Evolutionary conservation across 37 sponge, comb jelly and placozoan genomes (phyloP).

Genomic region (Corticium candelabrum): DNA sequence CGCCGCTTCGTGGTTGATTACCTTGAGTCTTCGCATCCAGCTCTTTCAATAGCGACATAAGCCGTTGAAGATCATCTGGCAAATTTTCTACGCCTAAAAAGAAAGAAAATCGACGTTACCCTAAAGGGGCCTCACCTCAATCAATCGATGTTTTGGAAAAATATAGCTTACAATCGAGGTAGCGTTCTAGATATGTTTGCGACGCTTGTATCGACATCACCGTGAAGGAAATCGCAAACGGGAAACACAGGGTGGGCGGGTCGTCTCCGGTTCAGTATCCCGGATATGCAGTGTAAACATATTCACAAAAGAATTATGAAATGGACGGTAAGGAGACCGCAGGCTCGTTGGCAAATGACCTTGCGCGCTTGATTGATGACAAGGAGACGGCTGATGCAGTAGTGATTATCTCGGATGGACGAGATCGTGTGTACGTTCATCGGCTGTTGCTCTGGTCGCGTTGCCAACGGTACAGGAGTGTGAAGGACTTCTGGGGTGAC

Average conservation of each 20-base stretch:
- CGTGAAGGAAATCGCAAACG: too few relatives aligned
- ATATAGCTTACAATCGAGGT: background rate
- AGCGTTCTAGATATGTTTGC: background rate
- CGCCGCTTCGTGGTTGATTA: constrained; percentile 1
- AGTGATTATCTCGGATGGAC: constrained; percentile 21
- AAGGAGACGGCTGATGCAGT: constrained; percentile 21
- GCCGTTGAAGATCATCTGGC: constrained; percentile 82
- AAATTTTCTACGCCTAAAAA: constrained; percentile 68
- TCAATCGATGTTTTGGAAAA: too few relatives aligned
- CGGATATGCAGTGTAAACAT: too few relatives aligned
- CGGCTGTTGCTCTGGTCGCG: constrained; percentile 28
- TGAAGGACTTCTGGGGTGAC: constrained; percentile 12
- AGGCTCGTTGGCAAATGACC: constrained; percentile 15
- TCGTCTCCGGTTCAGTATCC: too few relatives aligned
- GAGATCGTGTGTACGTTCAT: constrained; percentile 17
- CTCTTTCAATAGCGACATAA: constrained; percentile 72
- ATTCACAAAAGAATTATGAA: too few relatives aligned
- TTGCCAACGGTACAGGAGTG: constrained; percentile 29
- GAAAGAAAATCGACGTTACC: background rate
- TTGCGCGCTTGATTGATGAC: constrained; percentile 19
- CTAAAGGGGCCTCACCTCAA: background rate
- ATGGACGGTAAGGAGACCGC: too few relatives aligned
- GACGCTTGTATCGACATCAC: background rate
- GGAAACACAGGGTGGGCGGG: too few relatives aligned
- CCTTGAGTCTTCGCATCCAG: constrained; percentile 82